These are phyloP conservation scores for Chromis chromis DNA, from an alignment of 2,797 vertebrate species.

Conservation along the genomic window DNA sequence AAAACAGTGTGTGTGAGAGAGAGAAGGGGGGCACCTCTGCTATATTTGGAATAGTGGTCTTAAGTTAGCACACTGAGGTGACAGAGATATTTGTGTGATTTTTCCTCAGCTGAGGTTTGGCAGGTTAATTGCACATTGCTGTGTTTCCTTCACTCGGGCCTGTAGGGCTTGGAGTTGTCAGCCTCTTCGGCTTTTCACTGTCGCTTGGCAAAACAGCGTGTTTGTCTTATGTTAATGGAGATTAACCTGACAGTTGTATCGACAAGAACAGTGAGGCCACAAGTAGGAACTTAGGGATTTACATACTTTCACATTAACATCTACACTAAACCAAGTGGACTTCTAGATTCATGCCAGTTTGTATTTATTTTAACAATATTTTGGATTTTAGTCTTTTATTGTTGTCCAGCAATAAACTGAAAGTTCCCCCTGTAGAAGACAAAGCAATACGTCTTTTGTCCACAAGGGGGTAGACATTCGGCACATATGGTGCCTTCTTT, in stretches of 20 bases:
- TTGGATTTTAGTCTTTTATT: neutral
- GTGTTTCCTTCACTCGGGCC: slow-evolving; percentile 24
- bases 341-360: slow-evolving; percentile 6
- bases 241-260: slow-evolving; percentile 68
- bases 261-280: slow-evolving; percentile 36
- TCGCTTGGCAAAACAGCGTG: slow-evolving; percentile 64
- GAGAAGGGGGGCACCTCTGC: slow-evolving; percentile 18
- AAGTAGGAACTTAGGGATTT: slow-evolving; percentile 19
- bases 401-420: neutral
- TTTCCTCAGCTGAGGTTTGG: slow-evolving; percentile 40
- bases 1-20: slow-evolving; percentile 33
- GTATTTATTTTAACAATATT: slow-evolving; percentile 4
- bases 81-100: slow-evolving; percentile 35
- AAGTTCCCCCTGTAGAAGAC: neutral
- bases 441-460: slow-evolving; percentile 65
- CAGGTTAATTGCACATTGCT: slow-evolving; percentile 61
- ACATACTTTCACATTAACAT: slow-evolving; percentile 21
- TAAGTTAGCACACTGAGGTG: slow-evolving; percentile 36
- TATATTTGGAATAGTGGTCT: slow-evolving; percentile 39
- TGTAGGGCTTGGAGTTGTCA: slow-evolving; percentile 47
- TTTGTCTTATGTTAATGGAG: slow-evolving; percentile 60
- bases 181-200: slow-evolving; percentile 25
- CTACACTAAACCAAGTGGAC: neutral
- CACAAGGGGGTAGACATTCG: slow-evolving; percentile 85
- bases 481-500: slow-evolving; percentile 53